phyloP scores from a whole-genome alignment of 2,888 invertebrate species.

The Eumacrocentrus americanus region DNA sequence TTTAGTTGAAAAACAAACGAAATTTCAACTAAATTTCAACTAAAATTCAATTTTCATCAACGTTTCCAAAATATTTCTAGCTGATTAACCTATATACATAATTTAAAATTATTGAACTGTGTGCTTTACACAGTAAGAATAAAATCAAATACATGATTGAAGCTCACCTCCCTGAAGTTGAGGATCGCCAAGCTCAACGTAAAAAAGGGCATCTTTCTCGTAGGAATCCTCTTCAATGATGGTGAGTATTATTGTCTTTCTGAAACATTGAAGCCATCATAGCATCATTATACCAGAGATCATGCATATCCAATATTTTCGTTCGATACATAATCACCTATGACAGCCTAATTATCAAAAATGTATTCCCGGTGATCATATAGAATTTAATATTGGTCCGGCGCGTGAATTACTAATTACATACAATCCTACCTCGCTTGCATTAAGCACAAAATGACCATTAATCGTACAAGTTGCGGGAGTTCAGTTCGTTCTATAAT shows the following conservation, averaged over 20 bases:
- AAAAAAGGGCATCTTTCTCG: constrained; percentile 94
- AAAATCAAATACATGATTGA: neutral
- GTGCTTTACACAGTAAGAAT: constrained; percentile 13
- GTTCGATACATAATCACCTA: no score
- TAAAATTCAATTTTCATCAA: neutral
- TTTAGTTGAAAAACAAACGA: neutral
- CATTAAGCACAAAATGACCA: no score
- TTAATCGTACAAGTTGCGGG: no score
- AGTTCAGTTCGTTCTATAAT: no score
- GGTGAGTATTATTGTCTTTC: constrained; percentile 83
- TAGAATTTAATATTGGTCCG: no score
- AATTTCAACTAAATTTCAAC: neutral
- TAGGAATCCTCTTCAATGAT: constrained; percentile 98
- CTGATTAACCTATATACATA: no score
- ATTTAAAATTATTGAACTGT: neutral
- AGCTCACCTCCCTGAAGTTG: constrained; percentile 83
- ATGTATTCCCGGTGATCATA: no score
- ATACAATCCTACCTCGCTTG: no score
- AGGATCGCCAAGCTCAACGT: constrained; percentile 90
- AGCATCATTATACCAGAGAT: neutral
- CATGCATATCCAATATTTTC: neutral
- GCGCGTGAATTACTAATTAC: no score
- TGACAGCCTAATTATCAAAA: neutral
- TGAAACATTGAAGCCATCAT: constrained; percentile 59
- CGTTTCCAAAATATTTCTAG: neutral